Conservation (phyloP, 2,797 vertebrate genomes). For the Margarornis squamiger region DNA sequence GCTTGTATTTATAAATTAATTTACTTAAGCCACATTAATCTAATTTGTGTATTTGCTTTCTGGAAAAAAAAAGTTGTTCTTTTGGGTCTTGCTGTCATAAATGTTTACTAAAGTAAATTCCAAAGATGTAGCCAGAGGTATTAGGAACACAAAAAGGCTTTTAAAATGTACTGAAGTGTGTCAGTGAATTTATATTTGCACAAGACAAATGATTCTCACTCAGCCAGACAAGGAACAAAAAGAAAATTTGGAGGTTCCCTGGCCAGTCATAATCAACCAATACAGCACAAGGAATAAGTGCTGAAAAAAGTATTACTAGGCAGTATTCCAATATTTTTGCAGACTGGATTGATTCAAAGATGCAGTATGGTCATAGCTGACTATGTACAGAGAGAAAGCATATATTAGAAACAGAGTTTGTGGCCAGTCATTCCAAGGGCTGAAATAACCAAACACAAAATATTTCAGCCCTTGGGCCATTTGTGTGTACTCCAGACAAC, state of each 20-base stretch:
- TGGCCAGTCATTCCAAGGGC: not conserved
- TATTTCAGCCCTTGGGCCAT: not conserved
- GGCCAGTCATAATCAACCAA: not conserved
- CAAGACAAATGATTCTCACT: not conserved
- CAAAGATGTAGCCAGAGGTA: constrained; percentile 36
- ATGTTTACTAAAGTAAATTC: constrained; percentile 49
- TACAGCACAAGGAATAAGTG: not conserved
- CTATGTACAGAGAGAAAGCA: not conserved
- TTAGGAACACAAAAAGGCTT: constrained; percentile 28
- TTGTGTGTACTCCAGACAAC: not conserved
- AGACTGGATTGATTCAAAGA: not conserved
- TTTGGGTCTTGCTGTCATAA: not conserved
- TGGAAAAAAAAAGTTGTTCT: not conserved
- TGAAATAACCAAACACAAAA: not conserved
- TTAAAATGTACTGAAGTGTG: not conserved
- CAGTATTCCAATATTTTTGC: not conserved
- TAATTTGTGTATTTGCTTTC: constrained; percentile 9
- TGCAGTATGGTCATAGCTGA: not conserved
- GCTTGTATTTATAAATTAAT: constrained; percentile 36
- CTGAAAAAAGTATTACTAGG: not conserved
- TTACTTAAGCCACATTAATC: not conserved
- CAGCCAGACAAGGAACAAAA: not conserved
- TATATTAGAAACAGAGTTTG: not conserved
- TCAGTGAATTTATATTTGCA: constrained; percentile 26
- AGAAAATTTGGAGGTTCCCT: not conserved